These are phyloP conservation scores for Lordiphosa andalusiaca DNA, from an alignment of 2,888 invertebrate species.

Conservation along the genomic window DNA sequence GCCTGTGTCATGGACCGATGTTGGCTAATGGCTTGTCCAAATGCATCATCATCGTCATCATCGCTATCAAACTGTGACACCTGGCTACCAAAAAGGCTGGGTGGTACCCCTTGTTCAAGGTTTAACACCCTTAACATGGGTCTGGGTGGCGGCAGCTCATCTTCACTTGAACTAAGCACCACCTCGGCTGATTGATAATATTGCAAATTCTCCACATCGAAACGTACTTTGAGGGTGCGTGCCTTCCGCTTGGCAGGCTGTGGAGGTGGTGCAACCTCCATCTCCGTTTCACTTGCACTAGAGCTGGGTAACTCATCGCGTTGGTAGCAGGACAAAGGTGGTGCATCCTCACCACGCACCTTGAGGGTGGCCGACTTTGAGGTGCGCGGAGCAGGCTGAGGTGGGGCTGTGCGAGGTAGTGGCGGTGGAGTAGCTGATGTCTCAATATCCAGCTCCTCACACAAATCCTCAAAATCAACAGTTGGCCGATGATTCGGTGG, in stretches of 20 bases:
- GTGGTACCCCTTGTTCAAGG: constrained; percentile 25
- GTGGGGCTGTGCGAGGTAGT: constrained; percentile 16
- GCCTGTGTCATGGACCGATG: constrained; percentile 81
- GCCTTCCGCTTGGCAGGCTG: constrained; percentile 48
- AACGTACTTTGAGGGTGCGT: constrained; percentile 62
- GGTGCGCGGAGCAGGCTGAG: constrained; percentile 50
- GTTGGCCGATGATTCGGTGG: constrained; percentile 21
- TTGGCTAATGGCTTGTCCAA: constrained; percentile 80
- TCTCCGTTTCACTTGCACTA: constrained; percentile 47
- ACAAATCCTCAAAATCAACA: constrained; percentile 49
- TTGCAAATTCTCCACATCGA: constrained; percentile 66
- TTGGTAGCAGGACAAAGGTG: constrained; percentile 51
- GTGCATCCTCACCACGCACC: constrained; percentile 42
- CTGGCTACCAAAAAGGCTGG: constrained; percentile 65
- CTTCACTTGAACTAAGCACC: constrained; percentile 44
- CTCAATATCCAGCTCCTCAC: constrained; percentile 43
- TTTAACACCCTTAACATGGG: constrained; percentile 50
- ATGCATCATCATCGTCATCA: constrained; percentile 38
- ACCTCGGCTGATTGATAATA: constrained; percentile 55
- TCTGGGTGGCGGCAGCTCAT: constrained; percentile 33
- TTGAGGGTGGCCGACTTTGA: constrained; percentile 46
- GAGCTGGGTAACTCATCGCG: constrained; percentile 49
- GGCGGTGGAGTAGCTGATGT: constrained; percentile 27
- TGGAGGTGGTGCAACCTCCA: constrained; percentile 21
- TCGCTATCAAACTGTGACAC: constrained; percentile 57